A percentile compares a stretch with the other conserved stretches of the same genome.
These are phyloP conservation scores for Bembecia ichneumoniformis DNA, from an alignment of 2,888 invertebrate genomes.

Conservation along the genomic window DNA sequence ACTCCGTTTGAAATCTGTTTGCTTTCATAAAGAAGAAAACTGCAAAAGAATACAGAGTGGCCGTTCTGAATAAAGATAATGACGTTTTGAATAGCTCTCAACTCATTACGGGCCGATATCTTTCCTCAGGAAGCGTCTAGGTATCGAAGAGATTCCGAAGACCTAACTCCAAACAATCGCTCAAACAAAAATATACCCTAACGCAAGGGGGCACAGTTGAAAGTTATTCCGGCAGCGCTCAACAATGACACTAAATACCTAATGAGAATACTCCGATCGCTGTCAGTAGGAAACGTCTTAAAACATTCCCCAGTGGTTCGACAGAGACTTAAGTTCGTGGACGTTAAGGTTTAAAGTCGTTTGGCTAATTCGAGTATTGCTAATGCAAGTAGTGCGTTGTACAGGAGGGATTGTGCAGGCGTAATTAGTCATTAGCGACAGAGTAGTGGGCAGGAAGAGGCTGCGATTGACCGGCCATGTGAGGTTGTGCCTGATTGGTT, in stretches of 20 bases:
- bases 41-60: background rate
- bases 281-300: slow-evolving; percentile 38
- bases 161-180: slow-evolving; percentile 15
- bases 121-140: slow-evolving; percentile 48
- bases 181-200: slow-evolving; percentile 16
- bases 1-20: too few relatives aligned
- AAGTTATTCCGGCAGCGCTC: slow-evolving; percentile 9
- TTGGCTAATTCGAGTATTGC: slow-evolving; percentile 13
- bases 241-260: slow-evolving; percentile 55
- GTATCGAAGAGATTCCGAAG: slow-evolving; percentile 30
- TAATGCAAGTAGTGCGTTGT: slow-evolving; percentile 39
- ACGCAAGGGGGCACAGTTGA: slow-evolving; percentile 4
- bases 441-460: slow-evolving; percentile 55
- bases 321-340: background rate
- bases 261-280: slow-evolving; percentile 48
- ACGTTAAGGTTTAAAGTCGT: slow-evolving; percentile 24
- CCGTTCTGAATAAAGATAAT: slow-evolving; percentile 44
- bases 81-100: slow-evolving; percentile 64
- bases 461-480: slow-evolving; percentile 50
- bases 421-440: slow-evolving; percentile 67
- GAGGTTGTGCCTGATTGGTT: slow-evolving; percentile 33
- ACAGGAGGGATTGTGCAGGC: slow-evolving; percentile 54
- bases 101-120: slow-evolving; percentile 64
- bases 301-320: slow-evolving; percentile 13
- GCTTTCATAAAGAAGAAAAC: too few relatives aligned